These are phyloP conservation scores for Scaptomyza flava DNA, from an alignment of 2,888 invertebrate species.

Conservation along the genomic window DNA sequence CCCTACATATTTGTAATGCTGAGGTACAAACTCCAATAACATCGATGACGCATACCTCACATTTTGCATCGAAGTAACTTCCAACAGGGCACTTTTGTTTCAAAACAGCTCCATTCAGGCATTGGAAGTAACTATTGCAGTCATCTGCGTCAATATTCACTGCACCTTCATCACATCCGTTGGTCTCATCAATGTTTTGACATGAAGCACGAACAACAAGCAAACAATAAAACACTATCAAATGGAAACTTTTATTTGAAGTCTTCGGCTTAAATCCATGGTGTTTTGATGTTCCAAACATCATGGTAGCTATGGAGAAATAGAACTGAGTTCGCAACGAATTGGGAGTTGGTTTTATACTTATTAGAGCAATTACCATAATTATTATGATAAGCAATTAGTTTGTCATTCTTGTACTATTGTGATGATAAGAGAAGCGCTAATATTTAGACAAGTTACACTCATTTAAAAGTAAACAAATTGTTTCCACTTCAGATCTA, in stretches of 20 bases:
- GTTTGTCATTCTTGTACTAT: neutral
- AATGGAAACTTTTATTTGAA: neutral
- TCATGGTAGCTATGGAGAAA: constrained; percentile 14
- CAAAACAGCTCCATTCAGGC: constrained; percentile 27
- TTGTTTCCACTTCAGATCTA: neutral
- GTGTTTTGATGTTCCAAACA: constrained; percentile 24
- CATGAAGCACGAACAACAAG: constrained; percentile 8
- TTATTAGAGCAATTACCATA: constrained; percentile 36
- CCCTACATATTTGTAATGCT: neutral
- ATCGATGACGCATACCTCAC: constrained; percentile 33
- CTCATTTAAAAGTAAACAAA: constrained; percentile 25
- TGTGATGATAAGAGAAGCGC: constrained; percentile 17
- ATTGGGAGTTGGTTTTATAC: constrained; percentile 42
- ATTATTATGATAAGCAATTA: constrained; percentile 15
- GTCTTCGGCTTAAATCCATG: constrained; percentile 11
- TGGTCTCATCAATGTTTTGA: neutral
- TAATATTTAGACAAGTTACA: constrained; percentile 6
- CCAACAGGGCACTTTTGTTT: constrained; percentile 20
- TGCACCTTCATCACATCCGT: constrained; percentile 41
- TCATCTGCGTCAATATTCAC: constrained; percentile 16
- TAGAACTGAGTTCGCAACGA: constrained; percentile 14
- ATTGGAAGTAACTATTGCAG: constrained; percentile 35
- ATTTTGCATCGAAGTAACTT: constrained; percentile 29
- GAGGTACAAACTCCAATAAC: constrained; percentile 6
- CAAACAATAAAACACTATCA: constrained; percentile 25